Evolutionary conservation across 2,113 vertebrate species (phyloP), one percentile per base, ranked within the genome.

Genomic region (Cichladusa arquata): DNA sequence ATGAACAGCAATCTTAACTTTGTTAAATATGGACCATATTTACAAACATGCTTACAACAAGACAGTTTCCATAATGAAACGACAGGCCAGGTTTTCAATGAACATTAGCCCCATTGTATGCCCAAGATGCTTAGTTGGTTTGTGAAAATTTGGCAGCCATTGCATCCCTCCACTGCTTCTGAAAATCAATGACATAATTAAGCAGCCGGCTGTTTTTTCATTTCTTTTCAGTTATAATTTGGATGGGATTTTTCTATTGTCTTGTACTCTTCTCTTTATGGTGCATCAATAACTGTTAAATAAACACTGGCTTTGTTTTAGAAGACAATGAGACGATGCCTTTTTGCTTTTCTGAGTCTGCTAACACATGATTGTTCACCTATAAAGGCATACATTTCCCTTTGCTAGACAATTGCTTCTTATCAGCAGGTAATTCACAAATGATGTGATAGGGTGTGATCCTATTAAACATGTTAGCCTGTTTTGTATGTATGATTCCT

Each of bases 1-100:
- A 80, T 58, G 66, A 93, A 80, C 74, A 92, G 33, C 70, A 81
- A 57, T 80, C 51, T 79, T 25, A 86, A 66, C 81, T 66, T 83
- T 84, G 29, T 56, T 84, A 84, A 97, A 81, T 88, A 92, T 26
- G 8, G 60, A 78, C 60, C 56, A 92, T 65, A 88, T 96, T 93
- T 93, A 58, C 9, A 6, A 88, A 86, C 0, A 7, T 84, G 42
- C 24, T 73, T 78, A 14, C 57, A 91, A 67, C 26, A 18, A 51
- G 51, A 53, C 56, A 92, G 60, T 90, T 91, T 90, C 76, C 56
- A 57, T 66, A 70, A 86, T 78, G 64, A 94, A 92, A 67, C 22
- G 14, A 7, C 29, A 90, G 82, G 50, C 42, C 67, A 73, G 15
- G 18, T 53, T 97, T 94, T 81, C 88, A 82, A 90, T 94, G 58